Conservation (phyloP, 2,888 invertebrate genomes). For the Drosophila antonietae region DNA sequence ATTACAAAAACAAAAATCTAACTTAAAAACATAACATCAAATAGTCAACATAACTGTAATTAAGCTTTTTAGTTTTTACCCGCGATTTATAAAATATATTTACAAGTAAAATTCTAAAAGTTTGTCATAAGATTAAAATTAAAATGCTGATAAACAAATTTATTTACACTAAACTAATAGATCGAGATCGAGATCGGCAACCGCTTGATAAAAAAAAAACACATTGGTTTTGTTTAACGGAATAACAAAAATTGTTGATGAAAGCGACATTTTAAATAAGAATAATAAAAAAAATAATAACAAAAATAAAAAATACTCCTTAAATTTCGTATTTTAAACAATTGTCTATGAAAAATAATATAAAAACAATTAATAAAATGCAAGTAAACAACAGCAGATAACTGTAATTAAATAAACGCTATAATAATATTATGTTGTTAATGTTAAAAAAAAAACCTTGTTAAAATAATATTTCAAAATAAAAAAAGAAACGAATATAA, state of each 20-base stretch:
- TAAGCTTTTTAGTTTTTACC: constrained; percentile 70
- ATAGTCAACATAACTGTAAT: constrained; percentile 55
- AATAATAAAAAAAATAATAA: constrained; percentile 1
- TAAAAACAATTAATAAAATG: constrained; percentile 46
- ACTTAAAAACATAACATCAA: constrained; percentile 48
- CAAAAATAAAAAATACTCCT: constrained; percentile 45
- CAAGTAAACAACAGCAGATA: constrained; percentile 67
- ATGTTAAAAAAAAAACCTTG: constrained; percentile 85
- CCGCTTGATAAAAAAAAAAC: constrained; percentile 38
- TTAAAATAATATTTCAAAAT: constrained; percentile 84
- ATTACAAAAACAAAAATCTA: constrained; percentile 14
- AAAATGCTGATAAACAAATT: constrained; percentile 55
- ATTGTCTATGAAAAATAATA: constrained; percentile 65
- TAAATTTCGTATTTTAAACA: constrained; percentile 77
- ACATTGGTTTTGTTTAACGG: constrained; percentile 55
- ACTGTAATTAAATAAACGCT: constrained; percentile 66
- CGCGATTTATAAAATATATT: constrained; percentile 70
- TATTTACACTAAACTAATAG: constrained; percentile 55
- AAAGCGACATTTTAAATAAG: constrained; percentile 60
- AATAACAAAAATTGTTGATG: constrained; percentile 36
- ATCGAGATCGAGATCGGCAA: constrained; percentile 39
- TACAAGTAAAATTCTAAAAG: constrained; percentile 53
- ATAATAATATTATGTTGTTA: constrained; percentile 84
- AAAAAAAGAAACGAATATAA: constrained; percentile 78
- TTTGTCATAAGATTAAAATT: constrained; percentile 56